A percentile compares a stretch with the other conserved stretches of the same genome.
phyloP scores from a whole-genome alignment of 1,140 invertebrate genomes.

The Helicorthomorpha holstii region DNA sequence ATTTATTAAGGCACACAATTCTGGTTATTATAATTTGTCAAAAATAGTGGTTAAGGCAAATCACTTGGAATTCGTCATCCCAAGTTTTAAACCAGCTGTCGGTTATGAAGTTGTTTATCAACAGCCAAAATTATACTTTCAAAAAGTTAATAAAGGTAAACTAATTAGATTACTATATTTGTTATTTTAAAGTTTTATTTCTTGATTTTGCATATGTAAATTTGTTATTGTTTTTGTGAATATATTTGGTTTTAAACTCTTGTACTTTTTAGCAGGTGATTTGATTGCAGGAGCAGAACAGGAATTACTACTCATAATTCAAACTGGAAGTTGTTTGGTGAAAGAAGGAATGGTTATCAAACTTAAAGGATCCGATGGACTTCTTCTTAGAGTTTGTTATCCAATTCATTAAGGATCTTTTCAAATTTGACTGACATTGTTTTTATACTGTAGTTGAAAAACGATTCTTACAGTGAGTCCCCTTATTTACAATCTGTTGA shows the following conservation, averaged over 20 bases:
- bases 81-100: constrained; percentile 29
- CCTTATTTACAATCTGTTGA: constrained; percentile 23
- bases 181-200: background rate
- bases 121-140: constrained; percentile 30
- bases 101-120: constrained; percentile 37
- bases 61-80: constrained; percentile 42
- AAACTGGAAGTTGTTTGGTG: constrained; percentile 30
- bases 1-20: constrained; percentile 18
- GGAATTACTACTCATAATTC: constrained; percentile 25
- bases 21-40: constrained; percentile 24
- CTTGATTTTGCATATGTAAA: background rate
- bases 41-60: constrained; percentile 25
- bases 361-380: constrained; percentile 13
- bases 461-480: constrained; percentile 1
- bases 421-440: too few species aligned
- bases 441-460: background rate
- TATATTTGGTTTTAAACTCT: background rate
- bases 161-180: too few species aligned
- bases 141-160: constrained; percentile 32
- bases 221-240: background rate
- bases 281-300: constrained; percentile 31
- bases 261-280: background rate
- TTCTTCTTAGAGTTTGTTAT: constrained; percentile 18
- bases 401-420: too few species aligned
- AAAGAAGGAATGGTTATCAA: constrained; percentile 9